Evolutionary conservation across 2,888 invertebrate genomes (phyloP), one percentile per base, ranked within the genome.

Genomic region (Napeogenes inachia): DNA sequence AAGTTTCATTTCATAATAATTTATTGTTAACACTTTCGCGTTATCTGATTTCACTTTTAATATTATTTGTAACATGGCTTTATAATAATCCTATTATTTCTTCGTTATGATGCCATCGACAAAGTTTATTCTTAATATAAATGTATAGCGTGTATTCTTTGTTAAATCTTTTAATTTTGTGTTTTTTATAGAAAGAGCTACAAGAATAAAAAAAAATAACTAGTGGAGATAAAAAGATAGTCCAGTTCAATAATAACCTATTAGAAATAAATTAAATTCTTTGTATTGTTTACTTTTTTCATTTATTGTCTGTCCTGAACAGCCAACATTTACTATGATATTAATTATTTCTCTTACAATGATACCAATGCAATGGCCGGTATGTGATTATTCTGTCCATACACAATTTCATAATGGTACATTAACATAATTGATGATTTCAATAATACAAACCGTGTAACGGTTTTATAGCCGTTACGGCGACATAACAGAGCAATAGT

Each of bases 401-500:
- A 42, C 42, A 62, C 47, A 13, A 68, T 70, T 75, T 75, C 74
- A 71, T 73, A 77, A 79, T 68, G 57, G 59, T 30, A 55, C 42
- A 76, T 75, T 76, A 74, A 58, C 69, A 74, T 77, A 75, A 75
- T 72, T 60, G 68, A 69, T 64, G 70, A 68, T 68, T 70, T 71
- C 70, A 73, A 68, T 71, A 70, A 73, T 72, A 66, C 65, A 59
- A 61, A 59, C 61, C 60, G 54, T n/a, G n/a, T n/a, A n/a, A n/a
- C n/a, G n/a, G n/a, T n/a, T n/a, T n/a, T n/a, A n/a, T n/a, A n/a
- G n/a, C n/a, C n/a, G n/a, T n/a, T n/a, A n/a, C n/a, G n/a, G n/a
- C n/a, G n/a, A n/a, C n/a, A n/a, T n/a, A n/a, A n/a, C n/a, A n/a
- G n/a, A n/a, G n/a, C n/a, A n/a, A n/a, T n/a, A n/a, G n/a, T n/a